Evolutionary conservation across 2,797 vertebrate species (phyloP).

Genomic region (Manis crassicaudata): DNA sequence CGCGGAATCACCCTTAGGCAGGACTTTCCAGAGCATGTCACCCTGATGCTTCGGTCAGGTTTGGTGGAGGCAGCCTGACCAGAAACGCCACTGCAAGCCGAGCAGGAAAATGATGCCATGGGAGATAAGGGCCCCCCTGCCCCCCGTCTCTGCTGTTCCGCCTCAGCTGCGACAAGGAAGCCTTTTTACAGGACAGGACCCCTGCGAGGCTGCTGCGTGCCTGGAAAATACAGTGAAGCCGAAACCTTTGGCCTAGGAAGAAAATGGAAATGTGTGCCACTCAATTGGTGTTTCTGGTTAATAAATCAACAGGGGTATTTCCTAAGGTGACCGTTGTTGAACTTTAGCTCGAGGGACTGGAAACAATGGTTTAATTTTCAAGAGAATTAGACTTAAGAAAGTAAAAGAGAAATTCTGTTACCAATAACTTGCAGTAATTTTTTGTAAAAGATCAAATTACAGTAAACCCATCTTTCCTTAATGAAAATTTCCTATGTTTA

Average conservation of each 20-base stretch:
- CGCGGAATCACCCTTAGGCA: slow-evolving; percentile 71
- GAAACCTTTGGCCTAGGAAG: slow-evolving; percentile 82
- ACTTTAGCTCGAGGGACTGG: slow-evolving; percentile 81
- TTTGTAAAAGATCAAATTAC: slow-evolving; percentile 87
- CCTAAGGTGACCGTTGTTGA: slow-evolving; percentile 84
- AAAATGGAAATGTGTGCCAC: slow-evolving; percentile 85
- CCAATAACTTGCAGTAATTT: slow-evolving; percentile 83
- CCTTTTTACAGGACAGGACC: slow-evolving; percentile 82
- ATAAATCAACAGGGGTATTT: slow-evolving; percentile 87
- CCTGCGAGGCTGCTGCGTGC: slow-evolving; percentile 84
- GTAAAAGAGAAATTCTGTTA: slow-evolving; percentile 84
- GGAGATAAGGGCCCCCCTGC: slow-evolving; percentile 83
- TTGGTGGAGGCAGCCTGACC: slow-evolving; percentile 82
- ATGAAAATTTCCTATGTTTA: slow-evolving; percentile 88
- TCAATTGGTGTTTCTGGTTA: slow-evolving; percentile 87
- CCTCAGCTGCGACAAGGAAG: slow-evolving; percentile 84
- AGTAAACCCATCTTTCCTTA: slow-evolving; percentile 87
- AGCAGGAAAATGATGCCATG: slow-evolving; percentile 85
- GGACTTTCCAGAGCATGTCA: slow-evolving; percentile 79
- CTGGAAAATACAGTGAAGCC: slow-evolving; percentile 84
- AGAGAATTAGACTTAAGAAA: slow-evolving; percentile 84
- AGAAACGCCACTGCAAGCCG: slow-evolving; percentile 84
- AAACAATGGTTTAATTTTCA: slow-evolving; percentile 88
- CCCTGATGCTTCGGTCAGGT: slow-evolving; percentile 78
- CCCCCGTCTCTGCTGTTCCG: slow-evolving; percentile 84